Conservation (phyloP, 2,797 vertebrate genomes). For the Amblyopsis hoosieri region DNA sequence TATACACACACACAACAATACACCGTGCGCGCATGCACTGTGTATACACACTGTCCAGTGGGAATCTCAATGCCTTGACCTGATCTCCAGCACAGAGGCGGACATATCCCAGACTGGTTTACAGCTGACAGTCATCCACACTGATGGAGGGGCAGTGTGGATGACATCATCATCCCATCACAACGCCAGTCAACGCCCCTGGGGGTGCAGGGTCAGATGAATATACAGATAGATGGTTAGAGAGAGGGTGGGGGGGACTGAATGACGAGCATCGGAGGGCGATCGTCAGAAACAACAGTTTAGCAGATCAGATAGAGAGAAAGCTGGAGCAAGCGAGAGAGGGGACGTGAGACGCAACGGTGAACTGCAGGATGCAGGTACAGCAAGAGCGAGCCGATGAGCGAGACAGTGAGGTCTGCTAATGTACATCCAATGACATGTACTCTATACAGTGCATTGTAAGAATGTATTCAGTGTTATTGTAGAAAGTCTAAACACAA, state of each 20-base stretch:
- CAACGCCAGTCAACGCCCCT: constrained; percentile 52
- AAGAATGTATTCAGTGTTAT: too few relatives aligned
- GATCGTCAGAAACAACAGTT: too few relatives aligned
- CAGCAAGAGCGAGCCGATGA: too few relatives aligned
- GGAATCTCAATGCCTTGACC: constrained; percentile 37
- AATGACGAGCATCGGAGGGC: constrained; percentile 31
- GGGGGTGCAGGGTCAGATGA: constrained; percentile 35
- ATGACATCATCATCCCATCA: constrained; percentile 60
- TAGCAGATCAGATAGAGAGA: too few relatives aligned
- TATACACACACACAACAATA: not conserved
- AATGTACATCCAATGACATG: too few relatives aligned
- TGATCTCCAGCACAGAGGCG: constrained; percentile 39
- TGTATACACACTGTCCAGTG: constrained; percentile 28
- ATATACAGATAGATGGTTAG: constrained; percentile 6
- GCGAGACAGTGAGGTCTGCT: too few relatives aligned
- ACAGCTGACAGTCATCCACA: constrained; percentile 56
- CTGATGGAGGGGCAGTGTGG: constrained; percentile 44
- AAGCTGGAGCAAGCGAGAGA: too few relatives aligned
- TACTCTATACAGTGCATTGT: too few relatives aligned
- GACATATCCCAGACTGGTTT: constrained; percentile 48
- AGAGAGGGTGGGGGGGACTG: too few relatives aligned
- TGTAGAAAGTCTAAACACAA: too few relatives aligned
- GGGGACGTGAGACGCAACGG: too few relatives aligned
- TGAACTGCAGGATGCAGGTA: too few relatives aligned
- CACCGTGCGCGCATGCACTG: not conserved